Evolutionary conservation across 1,140 invertebrate genomes (phyloP).

Genomic region (Brachionus manjavacas): DNA sequence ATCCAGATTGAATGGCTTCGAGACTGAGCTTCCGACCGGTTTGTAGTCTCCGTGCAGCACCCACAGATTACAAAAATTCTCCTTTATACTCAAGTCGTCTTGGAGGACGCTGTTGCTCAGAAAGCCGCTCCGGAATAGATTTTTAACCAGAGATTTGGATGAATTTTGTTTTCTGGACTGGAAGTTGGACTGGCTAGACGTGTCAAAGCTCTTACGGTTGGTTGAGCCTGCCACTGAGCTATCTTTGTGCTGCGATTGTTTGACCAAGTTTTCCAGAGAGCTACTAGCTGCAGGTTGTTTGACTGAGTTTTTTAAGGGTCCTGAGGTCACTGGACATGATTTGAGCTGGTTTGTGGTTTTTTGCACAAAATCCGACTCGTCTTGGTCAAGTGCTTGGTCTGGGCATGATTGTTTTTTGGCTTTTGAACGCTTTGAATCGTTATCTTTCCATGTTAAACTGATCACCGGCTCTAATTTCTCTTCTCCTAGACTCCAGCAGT

Average conservation of each 20-base stretch:
- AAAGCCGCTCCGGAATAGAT: conserved; percentile 18
- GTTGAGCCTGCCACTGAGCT: no score
- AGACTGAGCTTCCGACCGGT: background rate
- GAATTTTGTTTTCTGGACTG: conserved; percentile 4
- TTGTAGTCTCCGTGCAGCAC: conserved; percentile 6
- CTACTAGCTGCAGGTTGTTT: background rate
- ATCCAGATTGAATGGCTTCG: background rate
- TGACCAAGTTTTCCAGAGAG: background rate
- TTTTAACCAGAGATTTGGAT: conserved; percentile 25
- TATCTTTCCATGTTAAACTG: background rate
- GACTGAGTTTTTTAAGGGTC: background rate
- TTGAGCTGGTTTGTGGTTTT: background rate
- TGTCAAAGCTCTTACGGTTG: background rate
- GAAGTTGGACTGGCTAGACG: background rate
- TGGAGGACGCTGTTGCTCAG: background rate
- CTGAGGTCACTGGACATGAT: background rate
- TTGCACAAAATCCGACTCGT: background rate
- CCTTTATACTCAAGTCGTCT: background rate
- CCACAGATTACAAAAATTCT: conserved; percentile 35
- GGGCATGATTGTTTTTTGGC: no score
- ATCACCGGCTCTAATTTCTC: background rate
- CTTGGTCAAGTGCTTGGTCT: background rate
- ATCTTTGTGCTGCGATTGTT: background rate
- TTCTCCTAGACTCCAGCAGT: background rate
- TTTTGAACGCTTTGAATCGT: background rate